phyloP scores from a whole-genome alignment of 1,140 invertebrate species.

The Monochamus saltuarius region DNA sequence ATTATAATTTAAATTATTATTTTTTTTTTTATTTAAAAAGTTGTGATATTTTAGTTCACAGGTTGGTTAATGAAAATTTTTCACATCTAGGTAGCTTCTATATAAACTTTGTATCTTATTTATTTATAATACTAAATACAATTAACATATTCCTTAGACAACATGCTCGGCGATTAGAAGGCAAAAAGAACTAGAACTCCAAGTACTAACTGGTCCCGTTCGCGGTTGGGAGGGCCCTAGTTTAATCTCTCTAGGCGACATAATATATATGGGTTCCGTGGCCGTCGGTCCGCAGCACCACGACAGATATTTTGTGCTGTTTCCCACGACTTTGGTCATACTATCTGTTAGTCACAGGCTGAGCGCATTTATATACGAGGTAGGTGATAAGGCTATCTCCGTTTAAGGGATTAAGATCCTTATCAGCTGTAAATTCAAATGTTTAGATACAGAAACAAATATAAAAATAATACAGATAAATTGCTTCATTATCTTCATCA shows the following conservation, averaged over 20 bases:
- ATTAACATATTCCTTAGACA: slow-evolving; percentile 60
- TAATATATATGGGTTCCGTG: slow-evolving; percentile 86
- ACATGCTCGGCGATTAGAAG: slow-evolving; percentile 80
- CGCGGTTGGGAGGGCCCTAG: slow-evolving; percentile 94
- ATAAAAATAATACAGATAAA: not conserved
- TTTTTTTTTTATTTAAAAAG: no score
- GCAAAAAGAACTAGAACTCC: slow-evolving; percentile 95
- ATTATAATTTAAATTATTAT: no score
- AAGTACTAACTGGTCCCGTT: slow-evolving; percentile 90
- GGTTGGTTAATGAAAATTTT: no score
- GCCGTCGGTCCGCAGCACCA: slow-evolving; percentile 75
- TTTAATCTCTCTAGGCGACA: slow-evolving; percentile 70
- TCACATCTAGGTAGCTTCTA: no score
- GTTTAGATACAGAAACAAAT: no score
- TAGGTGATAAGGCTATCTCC: slow-evolving; percentile 50
- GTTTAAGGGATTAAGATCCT: no score
- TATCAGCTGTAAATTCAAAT: no score
- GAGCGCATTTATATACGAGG: slow-evolving; percentile 95
- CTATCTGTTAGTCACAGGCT: slow-evolving; percentile 86
- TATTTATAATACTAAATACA: no score
- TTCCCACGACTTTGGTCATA: slow-evolving; percentile 84
- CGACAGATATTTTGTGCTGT: slow-evolving; percentile 91
- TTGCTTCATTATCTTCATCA: slow-evolving; percentile 25
- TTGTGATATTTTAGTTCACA: no score
- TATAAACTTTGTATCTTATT: no score